These are phyloP conservation scores for Stichodactyla mertensii DNA, from an alignment of 64 coral and sea anemone species.

Conservation along the genomic window DNA sequence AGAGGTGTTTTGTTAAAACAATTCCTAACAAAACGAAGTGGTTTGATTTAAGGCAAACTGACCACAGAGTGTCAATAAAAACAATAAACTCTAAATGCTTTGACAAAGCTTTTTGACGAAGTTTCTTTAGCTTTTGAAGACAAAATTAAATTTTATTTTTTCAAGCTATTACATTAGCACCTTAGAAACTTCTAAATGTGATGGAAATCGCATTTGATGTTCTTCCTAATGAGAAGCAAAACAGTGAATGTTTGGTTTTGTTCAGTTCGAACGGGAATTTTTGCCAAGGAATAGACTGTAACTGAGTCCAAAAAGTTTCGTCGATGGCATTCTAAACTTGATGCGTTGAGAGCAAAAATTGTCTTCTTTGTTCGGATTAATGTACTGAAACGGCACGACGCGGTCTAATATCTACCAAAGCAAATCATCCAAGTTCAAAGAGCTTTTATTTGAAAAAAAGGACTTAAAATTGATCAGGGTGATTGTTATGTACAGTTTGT, in stretches of 20 bases:
- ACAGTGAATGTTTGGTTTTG: neutral
- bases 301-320: neutral
- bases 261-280: neutral
- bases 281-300: neutral
- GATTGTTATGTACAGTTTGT: neutral
- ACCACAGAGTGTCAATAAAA: neutral
- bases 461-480: neutral
- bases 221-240: neutral
- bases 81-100: slow-evolving; percentile 6
- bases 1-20: neutral
- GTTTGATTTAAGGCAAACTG: neutral
- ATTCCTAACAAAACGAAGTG: neutral
- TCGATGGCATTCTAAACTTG: neutral
- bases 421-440: slow-evolving; percentile 4
- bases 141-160: neutral
- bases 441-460: neutral
- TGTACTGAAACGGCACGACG: neutral
- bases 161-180: neutral
- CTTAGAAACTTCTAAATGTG: neutral
- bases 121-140: slow-evolving; percentile 6
- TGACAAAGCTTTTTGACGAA: slow-evolving; percentile 2
- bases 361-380: neutral
- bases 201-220: neutral
- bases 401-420: neutral
- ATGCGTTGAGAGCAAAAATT: neutral